A percentile compares a stretch with the other conserved stretches of the same genome.
Evolutionary conservation across 1,140 invertebrate species (phyloP).

Genomic region (Caenorhabditis latens): DNA sequence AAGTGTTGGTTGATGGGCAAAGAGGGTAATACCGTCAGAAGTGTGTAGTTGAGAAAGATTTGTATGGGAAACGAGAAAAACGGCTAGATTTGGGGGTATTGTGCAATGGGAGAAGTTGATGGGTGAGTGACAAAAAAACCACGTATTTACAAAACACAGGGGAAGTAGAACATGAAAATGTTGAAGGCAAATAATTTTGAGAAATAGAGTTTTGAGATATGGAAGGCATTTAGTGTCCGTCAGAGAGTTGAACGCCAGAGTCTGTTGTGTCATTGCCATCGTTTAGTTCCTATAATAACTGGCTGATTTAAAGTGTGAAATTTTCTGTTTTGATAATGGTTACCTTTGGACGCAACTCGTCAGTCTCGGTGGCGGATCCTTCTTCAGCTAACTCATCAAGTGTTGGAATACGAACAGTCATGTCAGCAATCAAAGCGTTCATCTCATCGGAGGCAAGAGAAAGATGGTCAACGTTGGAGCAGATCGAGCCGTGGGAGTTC

Average conservation of each 20-base stretch:
- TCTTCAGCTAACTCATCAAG: constrained; percentile 59
- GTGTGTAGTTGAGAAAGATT: constrained; percentile 48
- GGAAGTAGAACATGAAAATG: not conserved
- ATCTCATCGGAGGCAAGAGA: constrained; percentile 75
- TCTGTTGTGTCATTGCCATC: constrained; percentile 67
- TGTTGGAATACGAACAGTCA: constrained; percentile 66
- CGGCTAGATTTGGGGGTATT: not conserved
- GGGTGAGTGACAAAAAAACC: not conserved
- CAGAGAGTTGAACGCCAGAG: constrained; percentile 60
- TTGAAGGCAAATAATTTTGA: not conserved
- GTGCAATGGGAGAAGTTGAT: constrained; percentile 38
- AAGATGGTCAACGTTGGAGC: constrained; percentile 68
- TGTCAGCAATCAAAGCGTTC: constrained; percentile 74
- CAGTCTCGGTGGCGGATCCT: constrained; percentile 41
- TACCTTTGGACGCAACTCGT: constrained; percentile 52
- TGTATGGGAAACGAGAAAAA: not conserved
- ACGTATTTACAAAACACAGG: constrained; percentile 55
- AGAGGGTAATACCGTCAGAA: constrained; percentile 45
- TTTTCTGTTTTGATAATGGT: not conserved
- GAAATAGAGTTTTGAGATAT: not conserved
- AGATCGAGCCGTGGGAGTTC: constrained; percentile 59
- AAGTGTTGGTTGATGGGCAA: not conserved
- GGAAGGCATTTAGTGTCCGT: constrained; percentile 26
- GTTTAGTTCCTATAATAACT: constrained; percentile 53
- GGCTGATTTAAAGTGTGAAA: not conserved